phyloP scores from a whole-genome alignment of 2,888 invertebrate species.

The Xestia rhomboidea region DNA sequence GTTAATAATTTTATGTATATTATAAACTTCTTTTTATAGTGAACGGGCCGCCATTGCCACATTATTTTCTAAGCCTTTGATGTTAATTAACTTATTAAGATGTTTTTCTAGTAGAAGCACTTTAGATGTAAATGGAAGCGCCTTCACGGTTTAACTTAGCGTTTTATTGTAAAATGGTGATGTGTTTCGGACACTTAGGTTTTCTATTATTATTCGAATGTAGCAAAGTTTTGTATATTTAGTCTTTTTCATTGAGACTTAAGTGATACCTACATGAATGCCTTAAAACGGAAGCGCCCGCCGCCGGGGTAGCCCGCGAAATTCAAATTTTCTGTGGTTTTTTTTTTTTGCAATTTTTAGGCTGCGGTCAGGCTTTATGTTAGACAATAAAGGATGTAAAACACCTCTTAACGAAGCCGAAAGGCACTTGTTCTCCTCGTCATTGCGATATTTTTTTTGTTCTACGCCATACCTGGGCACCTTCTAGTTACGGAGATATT shows the following conservation, averaged over 20 bases:
- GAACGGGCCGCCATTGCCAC: constrained; percentile 43
- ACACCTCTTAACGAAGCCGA: too few species aligned
- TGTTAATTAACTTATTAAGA: constrained; percentile 67
- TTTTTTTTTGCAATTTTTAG: too few species aligned
- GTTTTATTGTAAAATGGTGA: constrained; percentile 54
- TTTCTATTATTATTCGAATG: constrained; percentile 34
- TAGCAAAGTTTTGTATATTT: constrained; percentile 28
- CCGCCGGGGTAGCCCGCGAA: too few species aligned
- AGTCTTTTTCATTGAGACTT: background rate
- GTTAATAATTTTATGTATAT: background rate
- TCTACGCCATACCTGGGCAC: too few species aligned
- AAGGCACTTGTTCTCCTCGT: too few species aligned
- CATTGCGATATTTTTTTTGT: too few species aligned
- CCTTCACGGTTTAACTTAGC: constrained; percentile 59
- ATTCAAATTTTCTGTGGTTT: too few species aligned
- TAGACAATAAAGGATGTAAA: too few species aligned
- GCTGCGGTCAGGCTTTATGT: too few species aligned
- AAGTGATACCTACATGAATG: background rate
- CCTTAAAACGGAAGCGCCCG: too few species aligned
- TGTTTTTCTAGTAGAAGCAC: constrained; percentile 62
- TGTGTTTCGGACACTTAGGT: constrained; percentile 31
- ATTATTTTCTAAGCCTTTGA: constrained; percentile 57
- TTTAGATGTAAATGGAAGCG: constrained; percentile 59
- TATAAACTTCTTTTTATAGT: constrained; percentile 33
- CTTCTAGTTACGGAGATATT: too few species aligned